Conservation (phyloP, 2,113 vertebrate genomes). For the Cephalopholis sonnerati region DNA sequence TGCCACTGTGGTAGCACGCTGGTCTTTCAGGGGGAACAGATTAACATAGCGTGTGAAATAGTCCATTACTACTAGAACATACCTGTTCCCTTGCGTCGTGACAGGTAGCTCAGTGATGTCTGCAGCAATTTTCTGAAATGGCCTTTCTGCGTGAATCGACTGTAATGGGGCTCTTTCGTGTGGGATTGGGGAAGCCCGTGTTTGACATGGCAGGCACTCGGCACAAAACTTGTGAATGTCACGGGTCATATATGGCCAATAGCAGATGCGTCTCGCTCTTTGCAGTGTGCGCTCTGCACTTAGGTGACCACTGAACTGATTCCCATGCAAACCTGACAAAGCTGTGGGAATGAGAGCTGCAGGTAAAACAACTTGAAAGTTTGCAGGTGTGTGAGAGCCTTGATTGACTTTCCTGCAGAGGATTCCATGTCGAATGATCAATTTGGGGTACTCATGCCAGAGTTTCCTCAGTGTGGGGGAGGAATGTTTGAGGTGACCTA, state of each 20-base stretch:
- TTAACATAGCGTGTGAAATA: conserved; percentile 12
- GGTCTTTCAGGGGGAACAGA: conserved; percentile 1
- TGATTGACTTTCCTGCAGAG: background rate
- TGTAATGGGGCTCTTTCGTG: background rate
- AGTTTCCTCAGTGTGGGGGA: background rate
- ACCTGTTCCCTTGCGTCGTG: background rate
- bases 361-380: background rate
- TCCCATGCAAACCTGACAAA: background rate
- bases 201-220: conserved; percentile 7
- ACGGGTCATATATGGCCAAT: conserved; percentile 1
- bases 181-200: background rate
- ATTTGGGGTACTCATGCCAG: background rate
- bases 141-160: background rate
- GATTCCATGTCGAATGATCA: background rate
- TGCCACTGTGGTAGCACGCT: background rate
- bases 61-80: background rate
- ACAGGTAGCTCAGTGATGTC: conserved; percentile 10
- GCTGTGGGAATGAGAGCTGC: background rate
- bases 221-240: background rate
- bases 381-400: background rate
- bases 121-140: background rate
- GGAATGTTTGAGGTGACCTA: background rate
- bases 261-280: background rate
- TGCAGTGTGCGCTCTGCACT: background rate
- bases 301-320: background rate